Percentiles rank a stretch among this genome's conserved stretches.
Evolutionary conservation across 2,797 vertebrate genomes (phyloP).

Genomic region (Gallinago solitaria): DNA sequence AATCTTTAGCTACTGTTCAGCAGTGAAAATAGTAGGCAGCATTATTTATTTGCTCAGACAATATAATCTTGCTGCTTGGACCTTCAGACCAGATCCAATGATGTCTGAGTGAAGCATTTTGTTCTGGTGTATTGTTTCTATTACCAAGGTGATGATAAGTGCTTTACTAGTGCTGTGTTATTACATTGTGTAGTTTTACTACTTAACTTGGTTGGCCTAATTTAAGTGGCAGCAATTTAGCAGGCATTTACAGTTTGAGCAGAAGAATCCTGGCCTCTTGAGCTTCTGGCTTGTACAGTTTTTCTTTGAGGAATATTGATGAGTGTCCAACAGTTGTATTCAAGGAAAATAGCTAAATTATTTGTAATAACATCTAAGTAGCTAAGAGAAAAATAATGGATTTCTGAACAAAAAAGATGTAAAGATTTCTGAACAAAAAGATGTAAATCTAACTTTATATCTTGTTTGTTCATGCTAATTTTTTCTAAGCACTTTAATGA

Average conservation of each 20-base stretch:
- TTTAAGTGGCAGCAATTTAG: not conserved
- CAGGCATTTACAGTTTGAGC: not conserved
- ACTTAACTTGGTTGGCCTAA: constrained; percentile 6
- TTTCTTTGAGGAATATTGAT: constrained; percentile 24
- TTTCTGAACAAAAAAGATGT: not conserved
- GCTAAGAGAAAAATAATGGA: not conserved
- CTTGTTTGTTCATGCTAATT: not conserved
- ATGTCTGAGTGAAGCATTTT: not conserved
- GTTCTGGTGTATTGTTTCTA: not conserved
- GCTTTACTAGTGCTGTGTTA: not conserved
- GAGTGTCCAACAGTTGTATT: not conserved
- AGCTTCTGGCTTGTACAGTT: not conserved
- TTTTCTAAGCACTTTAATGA: not conserved
- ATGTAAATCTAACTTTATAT: not conserved
- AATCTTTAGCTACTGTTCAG: not conserved
- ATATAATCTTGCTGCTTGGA: not conserved
- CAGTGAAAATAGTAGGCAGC: not conserved
- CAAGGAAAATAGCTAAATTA: not conserved
- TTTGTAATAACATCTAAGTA: not conserved
- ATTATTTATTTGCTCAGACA: not conserved
- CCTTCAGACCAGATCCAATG: not conserved
- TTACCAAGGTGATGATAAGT: not conserved
- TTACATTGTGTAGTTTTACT: not conserved
- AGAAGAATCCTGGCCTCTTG: constrained; percentile 8
- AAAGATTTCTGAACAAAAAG: not conserved